Evolutionary conservation across 2,888 invertebrate species (phyloP).

Genomic region (Perizoma flavofasciatum): DNA sequence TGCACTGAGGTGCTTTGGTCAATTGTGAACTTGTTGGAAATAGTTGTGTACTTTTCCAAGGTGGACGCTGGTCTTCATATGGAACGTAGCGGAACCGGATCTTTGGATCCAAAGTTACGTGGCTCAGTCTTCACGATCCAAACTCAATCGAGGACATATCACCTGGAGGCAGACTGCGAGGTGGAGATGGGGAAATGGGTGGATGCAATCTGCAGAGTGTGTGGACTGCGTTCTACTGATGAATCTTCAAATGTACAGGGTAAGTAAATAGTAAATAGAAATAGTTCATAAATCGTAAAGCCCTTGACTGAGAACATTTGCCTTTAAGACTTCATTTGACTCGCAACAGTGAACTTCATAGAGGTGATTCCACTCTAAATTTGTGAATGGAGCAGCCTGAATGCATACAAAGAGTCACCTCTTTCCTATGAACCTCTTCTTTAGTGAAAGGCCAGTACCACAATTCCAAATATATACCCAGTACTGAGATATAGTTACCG

Average conservation of each 20-base stretch:
- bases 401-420: too few species aligned
- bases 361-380: too few species aligned
- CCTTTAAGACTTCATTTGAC: too few species aligned
- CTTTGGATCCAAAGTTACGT: slow-evolving; percentile 84
- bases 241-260: slow-evolving; percentile 68
- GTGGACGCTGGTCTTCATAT: slow-evolving; percentile 94
- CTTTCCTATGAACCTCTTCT: too few species aligned
- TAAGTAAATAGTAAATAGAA: slow-evolving; percentile 21
- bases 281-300: neutral
- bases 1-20: neutral
- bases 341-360: too few species aligned
- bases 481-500: too few species aligned
- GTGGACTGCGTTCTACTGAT: slow-evolving; percentile 90
- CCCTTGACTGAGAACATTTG: too few species aligned
- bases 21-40: neutral
- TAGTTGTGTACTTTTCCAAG: slow-evolving; percentile 57
- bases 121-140: slow-evolving; percentile 93
- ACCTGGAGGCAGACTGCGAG: slow-evolving; percentile 95
- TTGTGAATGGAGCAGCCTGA: too few species aligned
- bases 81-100: slow-evolving; percentile 91
- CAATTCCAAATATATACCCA: too few species aligned
- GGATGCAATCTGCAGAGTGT: slow-evolving; percentile 95
- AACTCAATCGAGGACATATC: slow-evolving; percentile 95
- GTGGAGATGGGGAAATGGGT: slow-evolving; percentile 98
- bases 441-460: too few species aligned